Base-by-base conservation (phyloP, 2,797 vertebrate genomes). In the Crypturellus tataupa region DNA sequence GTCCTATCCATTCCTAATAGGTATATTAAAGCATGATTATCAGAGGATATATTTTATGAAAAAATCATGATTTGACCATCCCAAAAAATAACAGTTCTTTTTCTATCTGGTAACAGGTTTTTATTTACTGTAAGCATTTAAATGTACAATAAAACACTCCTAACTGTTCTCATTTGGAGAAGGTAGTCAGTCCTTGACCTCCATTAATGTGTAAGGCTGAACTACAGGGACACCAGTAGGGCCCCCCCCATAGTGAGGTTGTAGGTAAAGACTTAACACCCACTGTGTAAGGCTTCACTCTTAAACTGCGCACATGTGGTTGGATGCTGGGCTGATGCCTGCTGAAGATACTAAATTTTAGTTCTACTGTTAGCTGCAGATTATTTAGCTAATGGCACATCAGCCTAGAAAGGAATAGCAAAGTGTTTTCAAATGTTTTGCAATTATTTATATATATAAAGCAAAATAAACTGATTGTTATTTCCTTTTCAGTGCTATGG, bases 261-360 rank as follows among this genome's bases (percentile, higher is more conserved):
- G 29, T 14, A 5, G 1, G 4, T 24, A 76, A 33, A 68, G 85
- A 44, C 17, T 31, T 60, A 24, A 3, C 63, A 39, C 16, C 17
- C 37, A 6, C 56, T 3, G 1, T 9, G 7, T 4, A 7, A 51
- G 40, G 16, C 67, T 44, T 18, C 59, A 9, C 35, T 59, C 17
- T 44, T 58, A 16, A 71, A n/a, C 59, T 1, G 0, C 27, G 27
- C 1, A 0, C 18, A 17, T 13, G n/a, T 40, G 58, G 24, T 16
- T 64, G 23, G 6, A 35, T 37, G 12, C 20, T 71, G 56, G 21
- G 55, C 17, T 42, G 10, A 77, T 12, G 15, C 5, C 24, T 2
- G 18, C 27, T 33, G 25, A 89, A 89, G 92, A 40, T 2, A 42
- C 4, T 69, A 47, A 46, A 65, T 47, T 79, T 67, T 70, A 49